Base-by-base conservation (phyloP, 2,888 invertebrate species). In the Liopterus haemorrhoidalis region DNA sequence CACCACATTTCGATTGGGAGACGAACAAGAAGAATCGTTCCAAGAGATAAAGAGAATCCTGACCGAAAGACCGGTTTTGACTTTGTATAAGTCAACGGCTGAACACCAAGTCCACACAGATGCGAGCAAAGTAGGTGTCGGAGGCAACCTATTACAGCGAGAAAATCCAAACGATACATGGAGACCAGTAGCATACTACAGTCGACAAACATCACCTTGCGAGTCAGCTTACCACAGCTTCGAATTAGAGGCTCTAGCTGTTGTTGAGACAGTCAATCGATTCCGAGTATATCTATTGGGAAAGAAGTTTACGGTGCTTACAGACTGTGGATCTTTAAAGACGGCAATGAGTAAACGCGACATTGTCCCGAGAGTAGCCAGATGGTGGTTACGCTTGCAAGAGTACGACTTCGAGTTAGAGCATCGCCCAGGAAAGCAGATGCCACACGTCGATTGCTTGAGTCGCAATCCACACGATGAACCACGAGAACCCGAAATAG, bases 191-290 rank as follows among this genome's bases (percentile, higher is more conserved):
- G 48, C 50, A 4, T 60, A 54, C 38, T 47, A 44, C 11, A 55
- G 54, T 14, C 45, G 52, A 11, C 51, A 48, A 12, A 43, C 58
- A 2, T 49, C 53, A 3, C 37, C 15, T 1, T 37, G 51, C 1
- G 58, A 62, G 41, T 18, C 5, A 3, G 51, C 46, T 9, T 59
- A 58, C 22, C 48, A 51, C 12, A 46, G 49, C 6, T 50, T 51
- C 6, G 60, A 62, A 22, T 35, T 52, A 5, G 58, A 62, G 32
- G 46, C 45, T 9, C 40, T 62, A n/a, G 59, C 59, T 0, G 49
- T 60, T 0, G 50, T 59, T 1, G 55, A 48, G 33, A 47, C 51
- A 2, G 24, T 59, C 3, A 25, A 49, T 5, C 49, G 55, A 31
- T 58, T 58, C 37, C 49, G 54, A 12, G 49, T 48, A 5, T 61